Conservation (phyloP, 2,888 invertebrate species). For the Tiphia femorata region DNA sequence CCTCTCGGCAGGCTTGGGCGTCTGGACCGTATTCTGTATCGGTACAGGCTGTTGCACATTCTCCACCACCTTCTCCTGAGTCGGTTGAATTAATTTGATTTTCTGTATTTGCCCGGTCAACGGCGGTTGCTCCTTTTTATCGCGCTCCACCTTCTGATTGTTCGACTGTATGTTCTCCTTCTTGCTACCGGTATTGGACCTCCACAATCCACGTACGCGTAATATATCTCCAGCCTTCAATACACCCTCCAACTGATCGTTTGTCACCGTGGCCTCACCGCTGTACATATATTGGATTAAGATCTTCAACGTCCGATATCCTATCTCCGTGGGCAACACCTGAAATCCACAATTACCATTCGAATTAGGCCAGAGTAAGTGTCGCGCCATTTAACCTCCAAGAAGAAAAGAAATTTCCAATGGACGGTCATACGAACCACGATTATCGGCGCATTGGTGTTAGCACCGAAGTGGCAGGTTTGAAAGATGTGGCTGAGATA, state of each 20-base stretch:
- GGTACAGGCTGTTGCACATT: conserved; percentile 40
- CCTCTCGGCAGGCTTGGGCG: conserved; percentile 46
- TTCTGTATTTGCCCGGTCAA: conserved; percentile 62
- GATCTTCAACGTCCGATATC: conserved; percentile 83
- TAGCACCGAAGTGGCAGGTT: conserved; percentile 66
- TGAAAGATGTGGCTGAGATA: conserved; percentile 74
- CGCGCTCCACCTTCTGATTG: conserved; percentile 72
- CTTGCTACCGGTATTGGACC: conserved; percentile 66
- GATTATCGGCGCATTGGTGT: conserved; percentile 66
- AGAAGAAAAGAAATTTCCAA: no score
- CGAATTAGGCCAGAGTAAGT: no score
- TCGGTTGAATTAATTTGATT: conserved; percentile 63
- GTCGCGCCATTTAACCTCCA: no score
- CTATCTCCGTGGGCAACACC: conserved; percentile 85
- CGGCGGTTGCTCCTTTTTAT: conserved; percentile 60
- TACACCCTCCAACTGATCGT: conserved; percentile 85
- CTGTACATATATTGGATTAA: conserved; percentile 90
- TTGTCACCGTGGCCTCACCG: conserved; percentile 86
- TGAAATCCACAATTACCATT: conserved; percentile 23
- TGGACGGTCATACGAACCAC: conserved; percentile 55
- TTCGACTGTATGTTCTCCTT: conserved; percentile 65
- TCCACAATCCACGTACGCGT: conserved; percentile 85
- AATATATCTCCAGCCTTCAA: conserved; percentile 85
- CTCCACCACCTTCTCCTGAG: conserved; percentile 49
- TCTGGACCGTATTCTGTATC: conserved; percentile 34